Evolutionary conservation across 2,888 invertebrate species (phyloP).

Genomic region (Steromphala cineraria): DNA sequence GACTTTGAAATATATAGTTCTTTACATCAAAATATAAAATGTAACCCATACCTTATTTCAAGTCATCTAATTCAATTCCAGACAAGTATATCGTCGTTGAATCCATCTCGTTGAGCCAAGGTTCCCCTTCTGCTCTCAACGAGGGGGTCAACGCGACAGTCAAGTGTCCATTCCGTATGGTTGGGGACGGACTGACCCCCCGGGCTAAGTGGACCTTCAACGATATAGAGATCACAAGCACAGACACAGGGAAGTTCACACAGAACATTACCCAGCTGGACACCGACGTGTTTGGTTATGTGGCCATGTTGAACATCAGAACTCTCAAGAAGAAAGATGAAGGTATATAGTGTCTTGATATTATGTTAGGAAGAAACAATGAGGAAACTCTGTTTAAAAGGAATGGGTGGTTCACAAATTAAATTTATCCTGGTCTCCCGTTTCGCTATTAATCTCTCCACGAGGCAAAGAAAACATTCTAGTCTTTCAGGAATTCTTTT

Average conservation of each 20-base stretch:
- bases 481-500: neutral
- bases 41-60: no score
- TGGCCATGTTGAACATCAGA: neutral
- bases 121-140: neutral
- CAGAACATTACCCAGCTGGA: neutral
- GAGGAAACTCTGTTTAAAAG: no score
- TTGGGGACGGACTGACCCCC: neutral
- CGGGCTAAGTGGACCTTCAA: neutral
- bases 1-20: no score
- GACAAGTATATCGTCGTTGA: neutral
- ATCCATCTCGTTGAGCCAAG: neutral
- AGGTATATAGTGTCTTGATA: no score
- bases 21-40: no score
- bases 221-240: neutral
- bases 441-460: no score
- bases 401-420: no score
- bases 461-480: no score
- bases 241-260: neutral
- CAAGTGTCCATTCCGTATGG: neutral
- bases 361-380: no score
- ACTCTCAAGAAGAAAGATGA: neutral
- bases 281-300: neutral
- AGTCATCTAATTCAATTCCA: neutral
- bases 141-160: neutral
- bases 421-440: no score